Conservation (phyloP, 2,113 vertebrate species). For the Zosterops pallidus region DNA sequence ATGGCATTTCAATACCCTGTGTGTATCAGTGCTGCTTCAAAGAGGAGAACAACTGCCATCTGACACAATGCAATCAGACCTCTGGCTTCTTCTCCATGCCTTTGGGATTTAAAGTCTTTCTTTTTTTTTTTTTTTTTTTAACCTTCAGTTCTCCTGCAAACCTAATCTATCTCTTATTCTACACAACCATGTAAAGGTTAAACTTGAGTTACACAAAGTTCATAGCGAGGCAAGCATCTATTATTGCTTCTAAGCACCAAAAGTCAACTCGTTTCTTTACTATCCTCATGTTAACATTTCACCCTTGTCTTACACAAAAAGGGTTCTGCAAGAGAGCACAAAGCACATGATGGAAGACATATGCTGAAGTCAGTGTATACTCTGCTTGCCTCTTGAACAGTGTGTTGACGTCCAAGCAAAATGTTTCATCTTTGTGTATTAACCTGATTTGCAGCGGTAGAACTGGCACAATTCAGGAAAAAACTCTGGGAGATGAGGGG, state of each 20-base stretch:
- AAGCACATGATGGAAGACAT: neutral
- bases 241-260: conserved; percentile 30
- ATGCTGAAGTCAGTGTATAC: neutral
- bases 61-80: conserved; percentile 35
- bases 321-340: neutral
- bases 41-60: neutral
- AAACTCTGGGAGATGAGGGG: neutral
- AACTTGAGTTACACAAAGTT: conserved; percentile 44
- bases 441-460: neutral
- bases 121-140: neutral
- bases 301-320: conserved; percentile 5
- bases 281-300: neutral
- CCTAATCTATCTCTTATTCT: conserved; percentile 44
- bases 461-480: neutral
- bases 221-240: conserved; percentile 5
- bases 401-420: neutral
- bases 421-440: neutral
- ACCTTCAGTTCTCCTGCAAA: conserved; percentile 9
- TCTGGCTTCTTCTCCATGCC: conserved; percentile 11
- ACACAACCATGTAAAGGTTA: conserved; percentile 52
- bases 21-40: neutral
- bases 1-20: neutral
- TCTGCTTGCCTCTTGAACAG: neutral
- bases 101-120: conserved; percentile 20
- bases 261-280: neutral